Evolutionary conservation across 2,888 invertebrate genomes (phyloP).

Genomic region (Leucophenga maculata): DNA sequence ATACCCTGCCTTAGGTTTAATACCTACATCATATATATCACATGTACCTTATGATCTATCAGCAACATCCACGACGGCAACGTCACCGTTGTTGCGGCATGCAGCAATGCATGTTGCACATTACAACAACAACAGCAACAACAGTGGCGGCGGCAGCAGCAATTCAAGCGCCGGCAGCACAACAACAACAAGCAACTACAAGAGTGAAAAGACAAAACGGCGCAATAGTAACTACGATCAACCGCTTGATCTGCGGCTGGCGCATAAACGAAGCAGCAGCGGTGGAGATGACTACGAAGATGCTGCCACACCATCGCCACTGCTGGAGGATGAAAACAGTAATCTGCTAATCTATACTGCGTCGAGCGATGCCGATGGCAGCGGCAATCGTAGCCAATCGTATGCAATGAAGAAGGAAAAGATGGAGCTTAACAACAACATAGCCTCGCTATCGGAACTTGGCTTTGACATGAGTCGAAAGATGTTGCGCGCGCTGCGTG

Average conservation of each 20-base stretch:
- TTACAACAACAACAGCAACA: slow-evolving; percentile 58
- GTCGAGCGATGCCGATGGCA: slow-evolving; percentile 47
- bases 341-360: slow-evolving; percentile 78
- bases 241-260: slow-evolving; percentile 89
- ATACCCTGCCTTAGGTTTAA: slow-evolving; percentile 78
- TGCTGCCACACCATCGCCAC: slow-evolving; percentile 31
- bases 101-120: slow-evolving; percentile 71
- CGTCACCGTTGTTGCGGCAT: slow-evolving; percentile 63
- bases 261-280: slow-evolving; percentile 79
- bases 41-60: slow-evolving; percentile 82
- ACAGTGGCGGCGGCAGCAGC: slow-evolving; percentile 40
- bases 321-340: slow-evolving; percentile 86
- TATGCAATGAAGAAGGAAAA: slow-evolving; percentile 45
- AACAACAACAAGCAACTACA: slow-evolving; percentile 39
- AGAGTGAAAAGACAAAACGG: slow-evolving; percentile 48
- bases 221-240: slow-evolving; percentile 76
- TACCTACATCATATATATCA: slow-evolving; percentile 73
- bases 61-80: slow-evolving; percentile 64
- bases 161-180: slow-evolving; percentile 37
- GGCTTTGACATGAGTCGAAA: slow-evolving; percentile 61
- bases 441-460: slow-evolving; percentile 57
- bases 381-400: not conserved
- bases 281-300: slow-evolving; percentile 26
- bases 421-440: slow-evolving; percentile 58
- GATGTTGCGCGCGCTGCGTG: slow-evolving; percentile 54